These are phyloP conservation scores for Grantiella picta DNA, from an alignment of 2,113 vertebrate genomes.

Conservation along the genomic window DNA sequence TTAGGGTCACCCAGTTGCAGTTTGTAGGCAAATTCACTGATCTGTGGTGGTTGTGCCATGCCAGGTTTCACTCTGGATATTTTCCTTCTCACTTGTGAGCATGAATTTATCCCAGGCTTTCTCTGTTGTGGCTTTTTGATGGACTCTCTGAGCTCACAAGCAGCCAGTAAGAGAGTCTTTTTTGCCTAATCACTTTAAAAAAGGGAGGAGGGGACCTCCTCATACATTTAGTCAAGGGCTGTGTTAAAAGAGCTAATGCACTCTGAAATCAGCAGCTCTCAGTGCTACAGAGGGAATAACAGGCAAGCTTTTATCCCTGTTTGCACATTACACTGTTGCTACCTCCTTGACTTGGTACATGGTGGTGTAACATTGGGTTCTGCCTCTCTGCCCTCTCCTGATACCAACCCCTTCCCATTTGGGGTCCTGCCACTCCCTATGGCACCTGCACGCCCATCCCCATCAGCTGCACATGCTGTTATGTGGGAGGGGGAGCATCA, in stretches of 20 bases:
- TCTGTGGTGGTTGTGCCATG: background rate
- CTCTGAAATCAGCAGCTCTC: background rate
- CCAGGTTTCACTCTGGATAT: background rate
- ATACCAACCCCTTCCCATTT: fast-evolving
- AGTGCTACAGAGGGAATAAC: background rate
- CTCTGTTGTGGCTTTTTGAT: background rate
- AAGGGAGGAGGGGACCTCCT: background rate
- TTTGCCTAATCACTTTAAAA: background rate
- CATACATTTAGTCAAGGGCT: background rate
- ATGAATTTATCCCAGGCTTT: background rate
- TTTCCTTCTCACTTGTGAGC: background rate
- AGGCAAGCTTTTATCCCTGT: background rate
- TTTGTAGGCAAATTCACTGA: background rate
- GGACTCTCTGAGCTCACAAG: background rate
- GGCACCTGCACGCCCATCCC: background rate
- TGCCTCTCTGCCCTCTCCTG: background rate
- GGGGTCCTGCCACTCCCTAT: background rate
- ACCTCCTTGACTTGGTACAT: background rate
- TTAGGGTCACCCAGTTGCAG: background rate
- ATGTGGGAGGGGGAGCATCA: fast-evolving
- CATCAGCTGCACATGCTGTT: fast-evolving
- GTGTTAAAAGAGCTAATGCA: background rate
- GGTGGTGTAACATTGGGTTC: background rate
- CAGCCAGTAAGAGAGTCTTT: background rate
- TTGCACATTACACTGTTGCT: background rate